These are phyloP conservation scores for Remorina albescens DNA, from an alignment of 2,797 vertebrate species.

Conservation along the genomic window DNA sequence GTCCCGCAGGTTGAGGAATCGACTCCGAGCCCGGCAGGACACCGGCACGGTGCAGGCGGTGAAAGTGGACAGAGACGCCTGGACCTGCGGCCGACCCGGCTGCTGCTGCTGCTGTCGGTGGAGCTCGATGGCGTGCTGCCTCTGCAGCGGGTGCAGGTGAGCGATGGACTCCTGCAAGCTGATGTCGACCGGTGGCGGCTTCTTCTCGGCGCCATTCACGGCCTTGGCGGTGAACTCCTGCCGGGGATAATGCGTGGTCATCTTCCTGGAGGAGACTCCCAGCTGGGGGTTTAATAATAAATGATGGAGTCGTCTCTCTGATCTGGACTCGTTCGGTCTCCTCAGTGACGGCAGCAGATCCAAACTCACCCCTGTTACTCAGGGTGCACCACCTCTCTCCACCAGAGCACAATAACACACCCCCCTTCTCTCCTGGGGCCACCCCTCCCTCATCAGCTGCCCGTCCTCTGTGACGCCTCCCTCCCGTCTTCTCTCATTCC, in stretches of 20 bases:
- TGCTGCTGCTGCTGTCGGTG: conserved; percentile 50
- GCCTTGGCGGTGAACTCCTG: conserved; percentile 65
- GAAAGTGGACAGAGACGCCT: conserved; percentile 61
- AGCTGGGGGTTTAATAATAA: neutral
- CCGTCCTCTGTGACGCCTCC: conserved; percentile 52
- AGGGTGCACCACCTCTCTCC: conserved; percentile 21
- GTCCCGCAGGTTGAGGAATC: conserved; percentile 90
- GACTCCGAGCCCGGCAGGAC: conserved; percentile 79
- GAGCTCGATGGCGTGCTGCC: conserved; percentile 69
- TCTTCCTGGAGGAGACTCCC: conserved; percentile 44
- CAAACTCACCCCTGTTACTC: conserved; percentile 53
- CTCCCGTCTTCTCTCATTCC: conserved; percentile 67
- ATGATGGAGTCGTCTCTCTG: conserved; percentile 13
- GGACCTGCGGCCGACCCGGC: conserved; percentile 13
- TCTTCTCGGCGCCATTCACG: conserved; percentile 51
- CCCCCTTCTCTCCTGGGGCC: conserved; percentile 39
- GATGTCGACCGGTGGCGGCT: conserved; percentile 11
- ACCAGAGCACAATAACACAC: conserved; percentile 24
- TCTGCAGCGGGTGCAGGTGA: conserved; percentile 68
- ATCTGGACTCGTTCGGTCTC: neutral
- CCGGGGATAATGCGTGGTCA: conserved; percentile 73
- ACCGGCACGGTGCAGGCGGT: conserved; percentile 82
- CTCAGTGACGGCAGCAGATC: conserved; percentile 22
- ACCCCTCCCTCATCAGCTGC: conserved; percentile 37
- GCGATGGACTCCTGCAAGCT: conserved; percentile 71